phyloP scores from a whole-genome alignment of 2,113 vertebrate species.

The Phodopus roborovskii region DNA sequence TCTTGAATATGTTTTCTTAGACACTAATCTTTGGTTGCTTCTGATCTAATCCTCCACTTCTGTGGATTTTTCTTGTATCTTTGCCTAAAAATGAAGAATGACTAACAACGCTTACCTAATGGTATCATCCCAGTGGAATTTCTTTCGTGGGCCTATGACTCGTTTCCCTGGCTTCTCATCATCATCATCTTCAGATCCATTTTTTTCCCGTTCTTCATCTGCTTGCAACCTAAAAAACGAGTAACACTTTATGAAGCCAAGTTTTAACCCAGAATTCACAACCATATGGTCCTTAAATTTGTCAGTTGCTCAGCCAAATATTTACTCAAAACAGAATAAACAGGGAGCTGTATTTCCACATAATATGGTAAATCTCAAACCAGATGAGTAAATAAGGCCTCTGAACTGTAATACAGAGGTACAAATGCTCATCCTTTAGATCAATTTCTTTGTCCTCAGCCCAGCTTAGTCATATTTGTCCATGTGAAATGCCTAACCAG shows the following conservation, averaged over 20 bases:
- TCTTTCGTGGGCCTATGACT: constrained; percentile 97
- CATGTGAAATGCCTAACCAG: not conserved
- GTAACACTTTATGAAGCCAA: constrained; percentile 43
- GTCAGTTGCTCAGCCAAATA: not conserved
- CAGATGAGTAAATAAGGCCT: not conserved
- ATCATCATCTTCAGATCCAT: constrained; percentile 97
- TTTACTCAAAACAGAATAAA: constrained; percentile 32
- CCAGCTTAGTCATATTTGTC: not conserved
- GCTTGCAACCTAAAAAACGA: constrained; percentile 90
- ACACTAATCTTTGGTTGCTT: constrained; percentile 12
- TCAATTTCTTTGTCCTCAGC: not conserved
- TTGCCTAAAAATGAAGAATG: not conserved
- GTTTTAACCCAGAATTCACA: constrained; percentile 5
- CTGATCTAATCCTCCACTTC: not conserved
- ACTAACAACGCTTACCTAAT: constrained; percentile 89
- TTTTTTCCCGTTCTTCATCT: constrained; percentile 95
- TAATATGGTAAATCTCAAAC: not conserved
- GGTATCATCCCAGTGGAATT: constrained; percentile 98
- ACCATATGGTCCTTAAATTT: not conserved
- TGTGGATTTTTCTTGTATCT: not conserved
- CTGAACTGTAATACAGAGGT: not conserved
- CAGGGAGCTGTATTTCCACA: not conserved
- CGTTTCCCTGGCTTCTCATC: constrained; percentile 98
- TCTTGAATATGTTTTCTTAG: constrained; percentile 40
- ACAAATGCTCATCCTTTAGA: not conserved